Percentiles rank a stretch among this genome's conserved stretches.
phyloP scores from a whole-genome alignment of 2,113 vertebrate species.

The Seriola aureovittata region DNA sequence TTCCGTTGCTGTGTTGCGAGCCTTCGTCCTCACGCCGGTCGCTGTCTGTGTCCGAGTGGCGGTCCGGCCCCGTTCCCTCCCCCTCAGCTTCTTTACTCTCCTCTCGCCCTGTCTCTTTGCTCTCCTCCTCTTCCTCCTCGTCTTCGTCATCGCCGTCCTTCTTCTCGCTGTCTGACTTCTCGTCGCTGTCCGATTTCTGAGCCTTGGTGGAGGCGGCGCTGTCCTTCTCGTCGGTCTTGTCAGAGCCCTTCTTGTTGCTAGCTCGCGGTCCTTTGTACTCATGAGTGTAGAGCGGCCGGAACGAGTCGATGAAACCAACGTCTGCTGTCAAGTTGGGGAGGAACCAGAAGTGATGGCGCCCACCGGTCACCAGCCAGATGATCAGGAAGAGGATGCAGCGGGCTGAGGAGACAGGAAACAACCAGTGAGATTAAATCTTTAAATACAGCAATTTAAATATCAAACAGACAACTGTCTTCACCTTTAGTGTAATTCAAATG shows the following conservation, averaged over 20 bases:
- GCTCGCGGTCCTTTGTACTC: conserved; percentile 96
- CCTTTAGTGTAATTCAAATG: too few relatives aligned
- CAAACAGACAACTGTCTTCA: neutral
- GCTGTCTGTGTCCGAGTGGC: conserved; percentile 96
- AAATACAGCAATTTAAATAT: neutral
- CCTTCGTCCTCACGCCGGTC: conserved; percentile 96
- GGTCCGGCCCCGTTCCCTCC: conserved; percentile 84
- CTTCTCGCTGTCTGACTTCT: conserved; percentile 96
- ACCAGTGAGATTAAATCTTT: neutral
- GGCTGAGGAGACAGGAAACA: conserved; percentile 81
- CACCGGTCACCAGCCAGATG: conserved; percentile 98
- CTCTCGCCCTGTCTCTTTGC: conserved; percentile 75
- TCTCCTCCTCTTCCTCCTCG: conserved; percentile 84
- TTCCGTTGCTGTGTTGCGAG: conserved; percentile 98
- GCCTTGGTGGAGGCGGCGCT: conserved; percentile 82
- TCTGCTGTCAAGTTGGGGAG: conserved; percentile 98
- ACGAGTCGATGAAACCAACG: conserved; percentile 98
- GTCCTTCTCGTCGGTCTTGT: conserved; percentile 83
- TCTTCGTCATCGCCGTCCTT: conserved; percentile 91
- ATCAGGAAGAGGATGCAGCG: conserved; percentile 98
- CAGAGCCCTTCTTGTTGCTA: conserved; percentile 90
- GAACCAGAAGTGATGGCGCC: conserved; percentile 99
- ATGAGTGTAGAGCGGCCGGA: conserved; percentile 97
- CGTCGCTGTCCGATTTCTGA: conserved; percentile 93
- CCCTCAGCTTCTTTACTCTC: conserved; percentile 63